Conservation (phyloP, 2,113 vertebrate species). For the Mus pahari region DNA sequence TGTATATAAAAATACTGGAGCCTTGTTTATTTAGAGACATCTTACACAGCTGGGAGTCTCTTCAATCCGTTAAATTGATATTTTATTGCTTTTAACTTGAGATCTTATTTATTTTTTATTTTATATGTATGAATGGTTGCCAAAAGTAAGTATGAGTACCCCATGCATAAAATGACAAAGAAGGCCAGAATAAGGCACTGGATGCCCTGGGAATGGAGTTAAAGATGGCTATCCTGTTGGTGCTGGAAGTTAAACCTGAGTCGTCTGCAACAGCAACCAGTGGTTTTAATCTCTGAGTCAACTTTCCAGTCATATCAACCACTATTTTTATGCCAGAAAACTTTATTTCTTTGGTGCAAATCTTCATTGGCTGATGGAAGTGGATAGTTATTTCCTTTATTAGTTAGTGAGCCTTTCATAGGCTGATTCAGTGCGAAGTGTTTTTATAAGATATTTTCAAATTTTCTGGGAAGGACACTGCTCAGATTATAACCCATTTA, state of each 20-base stretch:
- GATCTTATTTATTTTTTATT: not conserved
- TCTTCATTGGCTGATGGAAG: not conserved
- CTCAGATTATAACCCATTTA: not conserved
- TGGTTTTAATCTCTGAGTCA: not conserved
- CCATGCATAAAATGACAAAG: not conserved
- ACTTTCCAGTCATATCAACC: not conserved
- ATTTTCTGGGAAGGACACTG: not conserved
- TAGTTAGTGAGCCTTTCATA: not conserved
- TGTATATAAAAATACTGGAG: not conserved
- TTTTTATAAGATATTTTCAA: not conserved
- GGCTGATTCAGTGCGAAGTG: not conserved
- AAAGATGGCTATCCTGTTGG: not conserved
- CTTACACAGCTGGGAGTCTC: not conserved
- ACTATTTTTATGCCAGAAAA: not conserved
- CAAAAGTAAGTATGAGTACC: not conserved
- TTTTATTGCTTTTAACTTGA: not conserved
- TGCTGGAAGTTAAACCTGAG: not conserved
- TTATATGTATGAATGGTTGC: not conserved
- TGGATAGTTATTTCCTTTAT: not conserved
- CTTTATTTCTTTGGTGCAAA: not conserved
- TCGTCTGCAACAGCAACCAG: not conserved
- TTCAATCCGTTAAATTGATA: not conserved
- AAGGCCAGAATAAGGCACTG: not conserved
- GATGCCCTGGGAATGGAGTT: not conserved
- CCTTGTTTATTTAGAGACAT: not conserved